phyloP scores from a whole-genome alignment of 2,113 vertebrate species.

The Cebus imitator region DNA sequence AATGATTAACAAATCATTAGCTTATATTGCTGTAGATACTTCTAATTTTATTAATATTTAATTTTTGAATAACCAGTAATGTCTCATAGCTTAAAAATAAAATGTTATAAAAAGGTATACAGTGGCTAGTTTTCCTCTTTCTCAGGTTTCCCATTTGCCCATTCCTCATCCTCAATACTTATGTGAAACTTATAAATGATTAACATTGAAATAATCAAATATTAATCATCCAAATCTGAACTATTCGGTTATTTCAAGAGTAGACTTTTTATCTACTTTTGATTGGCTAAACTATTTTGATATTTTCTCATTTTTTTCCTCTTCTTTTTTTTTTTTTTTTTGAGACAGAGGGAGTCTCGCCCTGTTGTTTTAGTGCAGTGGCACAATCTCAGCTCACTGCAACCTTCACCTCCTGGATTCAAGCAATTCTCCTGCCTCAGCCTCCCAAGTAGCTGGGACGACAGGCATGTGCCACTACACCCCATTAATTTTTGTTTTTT shows the following conservation, averaged over 20 bases:
- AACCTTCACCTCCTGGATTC: too few relatives aligned
- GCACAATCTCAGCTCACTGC: too few relatives aligned
- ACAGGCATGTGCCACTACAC: too few relatives aligned
- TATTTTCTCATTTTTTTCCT: background rate
- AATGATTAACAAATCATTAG: background rate
- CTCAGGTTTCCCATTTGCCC: background rate
- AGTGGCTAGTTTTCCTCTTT: background rate
- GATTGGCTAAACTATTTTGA: background rate
- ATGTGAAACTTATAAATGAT: background rate
- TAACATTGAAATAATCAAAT: conserved; percentile 37
- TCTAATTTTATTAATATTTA: background rate
- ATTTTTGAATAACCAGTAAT: background rate
- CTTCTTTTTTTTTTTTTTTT: too few relatives aligned
- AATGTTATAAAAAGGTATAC: background rate
- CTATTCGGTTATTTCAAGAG: background rate
- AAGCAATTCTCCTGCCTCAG: too few relatives aligned
- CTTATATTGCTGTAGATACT: background rate
- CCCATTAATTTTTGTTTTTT: too few relatives aligned
- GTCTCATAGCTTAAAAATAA: background rate
- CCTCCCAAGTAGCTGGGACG: too few relatives aligned
- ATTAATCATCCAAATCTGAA: background rate
- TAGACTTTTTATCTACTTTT: background rate
- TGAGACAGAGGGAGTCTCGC: too few relatives aligned
- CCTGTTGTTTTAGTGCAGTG: too few relatives aligned
- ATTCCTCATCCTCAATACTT: background rate